Evolutionary conservation across 2,888 invertebrate species (phyloP).

Genomic region (Cantharis flavilabris): DNA sequence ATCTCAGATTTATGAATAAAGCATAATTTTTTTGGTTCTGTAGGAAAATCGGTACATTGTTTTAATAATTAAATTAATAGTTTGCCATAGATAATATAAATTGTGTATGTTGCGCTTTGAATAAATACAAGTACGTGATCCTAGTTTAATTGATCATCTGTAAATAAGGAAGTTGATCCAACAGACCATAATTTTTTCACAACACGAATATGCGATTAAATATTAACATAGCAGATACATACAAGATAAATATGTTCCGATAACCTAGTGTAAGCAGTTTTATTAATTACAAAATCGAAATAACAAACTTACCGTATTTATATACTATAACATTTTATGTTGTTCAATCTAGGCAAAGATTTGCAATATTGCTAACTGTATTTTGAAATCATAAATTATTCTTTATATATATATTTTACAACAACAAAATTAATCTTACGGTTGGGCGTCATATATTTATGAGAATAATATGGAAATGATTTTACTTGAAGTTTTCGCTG

Average conservation of each 20-base stretch:
- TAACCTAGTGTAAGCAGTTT: not conserved
- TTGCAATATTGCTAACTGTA: not conserved
- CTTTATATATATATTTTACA: too few species aligned
- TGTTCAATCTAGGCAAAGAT: not conserved
- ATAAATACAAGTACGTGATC: not conserved
- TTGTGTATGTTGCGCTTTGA: not conserved
- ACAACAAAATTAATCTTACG: not conserved
- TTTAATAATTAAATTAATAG: too few species aligned
- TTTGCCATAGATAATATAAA: too few species aligned
- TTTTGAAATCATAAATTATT: not conserved
- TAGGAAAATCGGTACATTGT: not conserved
- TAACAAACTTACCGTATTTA: not conserved
- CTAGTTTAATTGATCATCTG: not conserved
- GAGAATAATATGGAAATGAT: not conserved
- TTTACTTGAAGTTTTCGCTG: not conserved
- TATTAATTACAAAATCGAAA: not conserved
- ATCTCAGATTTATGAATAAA: not conserved
- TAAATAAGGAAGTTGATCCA: not conserved
- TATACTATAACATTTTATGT: not conserved
- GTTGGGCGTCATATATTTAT: not conserved
- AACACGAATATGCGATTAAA: not conserved
- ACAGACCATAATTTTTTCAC: not conserved
- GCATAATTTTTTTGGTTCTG: not conserved
- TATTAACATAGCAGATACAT: not conserved
- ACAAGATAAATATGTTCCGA: not conserved